These are phyloP conservation scores for Scatophagus argus DNA, from an alignment of 2,113 vertebrate species.

Conservation along the genomic window DNA sequence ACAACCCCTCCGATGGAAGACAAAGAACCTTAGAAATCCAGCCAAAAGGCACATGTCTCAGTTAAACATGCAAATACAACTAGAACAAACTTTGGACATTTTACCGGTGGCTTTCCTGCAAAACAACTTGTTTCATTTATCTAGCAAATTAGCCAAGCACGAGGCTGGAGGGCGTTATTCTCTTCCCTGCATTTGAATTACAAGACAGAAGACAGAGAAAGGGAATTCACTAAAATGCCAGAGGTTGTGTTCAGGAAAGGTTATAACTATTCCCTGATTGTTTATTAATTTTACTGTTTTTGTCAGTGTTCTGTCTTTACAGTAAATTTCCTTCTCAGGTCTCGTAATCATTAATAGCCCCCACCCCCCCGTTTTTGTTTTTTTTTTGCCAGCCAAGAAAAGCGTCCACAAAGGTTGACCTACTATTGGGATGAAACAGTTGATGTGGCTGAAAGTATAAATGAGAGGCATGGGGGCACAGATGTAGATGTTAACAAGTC, in stretches of 20 bases:
- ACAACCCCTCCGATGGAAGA: conserved; percentile 14
- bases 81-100: conserved; percentile 47
- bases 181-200: conserved; percentile 64
- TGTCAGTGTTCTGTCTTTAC: conserved; percentile 14
- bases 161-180: conserved; percentile 64
- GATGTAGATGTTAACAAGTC: conserved; percentile 43
- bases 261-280: conserved; percentile 28
- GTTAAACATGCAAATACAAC: conserved; percentile 67
- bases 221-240: conserved; percentile 62
- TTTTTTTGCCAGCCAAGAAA: conserved; percentile 43
- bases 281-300: conserved; percentile 36
- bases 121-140: conserved; percentile 74
- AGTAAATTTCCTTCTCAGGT: conserved; percentile 21
- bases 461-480: conserved; percentile 34
- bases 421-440: conserved; percentile 54
- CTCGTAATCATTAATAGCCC: conserved; percentile 56
- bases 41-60: conserved; percentile 58
- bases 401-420: conserved; percentile 46
- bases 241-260: conserved; percentile 62
- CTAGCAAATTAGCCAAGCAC: conserved; percentile 69
- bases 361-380: background rate
- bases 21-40: conserved; percentile 36
- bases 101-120: conserved; percentile 51
- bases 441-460: conserved; percentile 57
- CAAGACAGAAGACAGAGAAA: conserved; percentile 34